phyloP scores from a whole-genome alignment of 2,888 invertebrate genomes.

The Coelopa pilipes region DNA sequence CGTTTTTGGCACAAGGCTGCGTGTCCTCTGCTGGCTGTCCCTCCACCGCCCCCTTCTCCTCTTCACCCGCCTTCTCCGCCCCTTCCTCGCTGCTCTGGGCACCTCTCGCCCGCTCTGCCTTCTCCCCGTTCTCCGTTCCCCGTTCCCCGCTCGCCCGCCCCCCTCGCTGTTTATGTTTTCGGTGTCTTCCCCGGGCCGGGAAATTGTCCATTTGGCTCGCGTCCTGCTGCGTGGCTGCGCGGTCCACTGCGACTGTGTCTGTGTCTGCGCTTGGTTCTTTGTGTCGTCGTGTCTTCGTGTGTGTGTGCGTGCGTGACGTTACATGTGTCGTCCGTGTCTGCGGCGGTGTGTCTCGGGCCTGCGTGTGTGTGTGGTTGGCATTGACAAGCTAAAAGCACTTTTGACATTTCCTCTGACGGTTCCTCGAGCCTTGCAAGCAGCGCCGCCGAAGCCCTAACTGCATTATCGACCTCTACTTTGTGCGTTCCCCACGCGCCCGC shows the following conservation, averaged over 20 bases:
- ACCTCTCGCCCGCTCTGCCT: background rate
- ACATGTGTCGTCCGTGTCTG: too few relatives aligned
- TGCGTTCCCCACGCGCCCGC: background rate
- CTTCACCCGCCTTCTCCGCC: too few relatives aligned
- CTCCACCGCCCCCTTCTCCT: background rate
- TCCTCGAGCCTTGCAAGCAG: constrained; percentile 2
- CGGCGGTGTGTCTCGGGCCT: background rate
- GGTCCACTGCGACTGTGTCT: background rate
- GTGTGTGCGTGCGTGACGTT: background rate
- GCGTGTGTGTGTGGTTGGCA: constrained; percentile 11
- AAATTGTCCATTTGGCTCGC: constrained; percentile 17
- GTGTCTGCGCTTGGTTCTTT: background rate
- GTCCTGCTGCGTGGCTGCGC: constrained; percentile 1
- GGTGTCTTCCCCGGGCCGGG: too few relatives aligned
- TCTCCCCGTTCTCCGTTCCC: background rate
- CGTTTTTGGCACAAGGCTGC: too few relatives aligned
- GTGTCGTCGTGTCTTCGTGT: background rate
- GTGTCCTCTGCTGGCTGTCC: background rate
- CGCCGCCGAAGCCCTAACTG: constrained; percentile 7
- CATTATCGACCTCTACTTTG: constrained; percentile 23
- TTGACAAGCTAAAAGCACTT: constrained; percentile 42
- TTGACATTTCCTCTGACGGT: constrained; percentile 40
- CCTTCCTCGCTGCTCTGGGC: background rate
- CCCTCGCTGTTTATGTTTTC: background rate
- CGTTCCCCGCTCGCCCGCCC: background rate